Evolutionary conservation across 2,113 vertebrate species (phyloP), one percentile per base, ranked within the genome.

Genomic region (Aphyosemion australe): DNA sequence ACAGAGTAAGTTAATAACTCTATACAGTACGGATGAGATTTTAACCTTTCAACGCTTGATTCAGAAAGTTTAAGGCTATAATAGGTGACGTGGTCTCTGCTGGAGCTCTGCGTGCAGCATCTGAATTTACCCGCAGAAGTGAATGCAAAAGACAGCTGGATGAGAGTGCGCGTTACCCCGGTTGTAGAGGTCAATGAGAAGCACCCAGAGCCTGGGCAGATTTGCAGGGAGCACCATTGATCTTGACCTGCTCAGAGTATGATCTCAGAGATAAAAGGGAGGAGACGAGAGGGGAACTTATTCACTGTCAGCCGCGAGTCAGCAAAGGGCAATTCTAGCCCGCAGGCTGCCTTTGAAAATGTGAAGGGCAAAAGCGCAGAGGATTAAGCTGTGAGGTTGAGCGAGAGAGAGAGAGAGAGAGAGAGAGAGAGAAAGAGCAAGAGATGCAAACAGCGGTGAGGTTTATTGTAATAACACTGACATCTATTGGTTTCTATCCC

Each of bases 201-300:
- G 82, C 87, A 91, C 84, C 86, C 84, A 12, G 61, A 86, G 78
- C 85, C 86, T 81, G 80, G 58, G 85, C 80, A 90, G 90, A 91
- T 91, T 91, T 90, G 84, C 87, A 82, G 84, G 75, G 84, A 90
- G 89, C 85, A 72, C 84, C 87, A 91, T 92, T 92, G 90, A 92
- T 92, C 90, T 90, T 91, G 88, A 90, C 90, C 91, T 80, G 76
- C 84, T 88, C 85, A 26, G 66, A 86, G 88, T 81, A 88, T 87
- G 88, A 91, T 90, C 88, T 85, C 84, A 85, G 83, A 91, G 88
- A 92, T 92, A 90, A 92, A 92, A 91, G 89, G 79, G 71, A 85
- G 83, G 72, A 88, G 84, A 84, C 73, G 81, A 87, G 86, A 87
- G 69, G 68, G 76, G 75, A 91, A 90, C 84, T 88, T 89, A 91